phyloP scores from a whole-genome alignment of 2,113 vertebrate genomes.

The Saguinus imperator region DNA sequence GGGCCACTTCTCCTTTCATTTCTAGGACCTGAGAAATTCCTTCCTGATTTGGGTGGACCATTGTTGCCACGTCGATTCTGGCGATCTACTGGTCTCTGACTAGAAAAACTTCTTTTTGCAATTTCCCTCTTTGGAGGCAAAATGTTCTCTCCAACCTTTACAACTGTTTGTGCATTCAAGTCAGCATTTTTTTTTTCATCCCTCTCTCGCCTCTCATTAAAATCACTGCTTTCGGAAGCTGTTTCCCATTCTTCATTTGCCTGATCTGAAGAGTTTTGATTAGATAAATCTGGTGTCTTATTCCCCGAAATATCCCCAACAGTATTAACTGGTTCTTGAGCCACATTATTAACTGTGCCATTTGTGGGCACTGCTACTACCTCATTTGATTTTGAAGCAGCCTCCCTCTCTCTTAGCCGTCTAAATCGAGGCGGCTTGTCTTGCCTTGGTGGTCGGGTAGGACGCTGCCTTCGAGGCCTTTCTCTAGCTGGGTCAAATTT shows the following conservation, averaged over 20 bases:
- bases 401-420: constrained; percentile 95
- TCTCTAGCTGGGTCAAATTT: constrained; percentile 94
- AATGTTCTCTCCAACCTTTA: constrained; percentile 83
- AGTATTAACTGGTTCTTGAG: constrained; percentile 80
- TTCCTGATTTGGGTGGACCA: constrained; percentile 90
- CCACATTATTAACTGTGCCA: constrained; percentile 72
- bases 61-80: constrained; percentile 94
- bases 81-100: constrained; percentile 94
- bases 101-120: constrained; percentile 97
- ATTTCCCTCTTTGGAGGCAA: constrained; percentile 88
- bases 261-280: constrained; percentile 99
- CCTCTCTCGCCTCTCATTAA: constrained; percentile 96
- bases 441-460: constrained; percentile 95
- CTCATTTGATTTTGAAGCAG: constrained; percentile 86
- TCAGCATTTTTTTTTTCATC: constrained; percentile 93
- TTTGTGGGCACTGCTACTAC: constrained; percentile 60
- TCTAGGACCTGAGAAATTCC: constrained; percentile 93
- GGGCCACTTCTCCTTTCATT: constrained; percentile 92
- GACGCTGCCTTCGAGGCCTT: constrained; percentile 93
- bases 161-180: constrained; percentile 81
- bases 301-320: constrained; percentile 87
- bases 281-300: constrained; percentile 98
- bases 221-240: constrained; percentile 98
- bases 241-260: constrained; percentile 99
- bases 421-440: constrained; percentile 98